These are phyloP conservation scores for Notamacropus eugenii DNA, from an alignment of 2,797 vertebrate genomes.

Conservation along the genomic window DNA sequence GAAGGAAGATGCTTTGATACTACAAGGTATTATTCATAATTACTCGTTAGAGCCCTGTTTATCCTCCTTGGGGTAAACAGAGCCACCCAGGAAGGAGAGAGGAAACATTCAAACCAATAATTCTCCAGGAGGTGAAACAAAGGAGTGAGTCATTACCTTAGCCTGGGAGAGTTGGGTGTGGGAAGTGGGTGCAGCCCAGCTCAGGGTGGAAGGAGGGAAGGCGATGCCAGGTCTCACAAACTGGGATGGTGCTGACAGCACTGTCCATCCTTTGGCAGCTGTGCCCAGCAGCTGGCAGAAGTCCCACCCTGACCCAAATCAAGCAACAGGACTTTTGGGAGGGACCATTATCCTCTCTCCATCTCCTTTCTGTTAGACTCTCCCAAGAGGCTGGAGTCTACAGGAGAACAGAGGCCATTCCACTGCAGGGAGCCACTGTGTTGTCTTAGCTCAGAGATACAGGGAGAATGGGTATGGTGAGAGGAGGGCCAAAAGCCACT, in stretches of 20 bases:
- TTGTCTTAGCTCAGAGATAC: background rate
- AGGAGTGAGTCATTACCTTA: background rate
- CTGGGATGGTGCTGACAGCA: background rate
- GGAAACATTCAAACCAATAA: background rate
- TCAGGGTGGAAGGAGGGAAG: background rate
- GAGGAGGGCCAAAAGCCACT: background rate
- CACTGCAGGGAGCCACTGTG: background rate
- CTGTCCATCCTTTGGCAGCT: too few relatives aligned
- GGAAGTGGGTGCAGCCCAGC: background rate
- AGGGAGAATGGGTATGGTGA: background rate
- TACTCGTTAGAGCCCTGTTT: background rate
- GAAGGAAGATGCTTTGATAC: background rate
- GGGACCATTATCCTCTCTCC: background rate
- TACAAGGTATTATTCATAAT: conserved; percentile 12
- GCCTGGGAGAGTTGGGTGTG: background rate
- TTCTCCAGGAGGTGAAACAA: background rate
- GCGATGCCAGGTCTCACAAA: background rate
- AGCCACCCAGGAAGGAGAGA: background rate
- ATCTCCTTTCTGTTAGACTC: background rate
- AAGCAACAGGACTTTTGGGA: background rate
- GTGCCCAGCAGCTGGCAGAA: background rate
- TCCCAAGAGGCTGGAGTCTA: background rate
- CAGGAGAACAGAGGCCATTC: background rate
- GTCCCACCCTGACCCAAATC: background rate
- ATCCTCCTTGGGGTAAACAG: background rate